Evolutionary conservation across 2,888 invertebrate genomes (phyloP).

Genomic region (Sussaba pulchella): DNA sequence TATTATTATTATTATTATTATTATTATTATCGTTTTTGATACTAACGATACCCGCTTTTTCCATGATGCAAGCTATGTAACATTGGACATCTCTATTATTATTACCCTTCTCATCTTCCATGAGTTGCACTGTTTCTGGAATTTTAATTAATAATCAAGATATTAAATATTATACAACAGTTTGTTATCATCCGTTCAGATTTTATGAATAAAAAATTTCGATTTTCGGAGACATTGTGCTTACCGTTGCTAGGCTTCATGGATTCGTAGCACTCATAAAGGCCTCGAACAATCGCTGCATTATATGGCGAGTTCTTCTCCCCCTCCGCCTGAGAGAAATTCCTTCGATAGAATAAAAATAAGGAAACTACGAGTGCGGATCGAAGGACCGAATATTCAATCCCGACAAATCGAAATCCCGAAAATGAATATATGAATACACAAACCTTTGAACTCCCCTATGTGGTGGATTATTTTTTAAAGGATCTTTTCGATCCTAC

Average conservation of each 20-base stretch:
- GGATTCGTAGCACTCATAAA: constrained; percentile 50
- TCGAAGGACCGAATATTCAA: too few relatives aligned
- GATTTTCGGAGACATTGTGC: neutral
- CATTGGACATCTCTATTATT: constrained; percentile 60
- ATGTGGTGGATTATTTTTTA: too few relatives aligned
- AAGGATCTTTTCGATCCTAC: too few relatives aligned
- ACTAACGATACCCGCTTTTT: too few relatives aligned
- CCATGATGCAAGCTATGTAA: constrained; percentile 60
- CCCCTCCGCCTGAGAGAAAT: constrained; percentile 4
- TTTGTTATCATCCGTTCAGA: too few relatives aligned
- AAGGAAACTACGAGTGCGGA: neutral
- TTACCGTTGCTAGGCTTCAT: constrained; percentile 60
- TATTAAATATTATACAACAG: too few relatives aligned
- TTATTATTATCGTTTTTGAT: too few relatives aligned
- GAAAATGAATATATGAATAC: too few relatives aligned
- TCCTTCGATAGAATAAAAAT: neutral
- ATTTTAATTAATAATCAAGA: constrained; percentile 2
- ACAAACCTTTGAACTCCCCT: too few relatives aligned
- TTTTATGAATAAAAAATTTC: constrained; percentile 11
- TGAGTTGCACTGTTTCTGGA: constrained; percentile 44
- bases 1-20: too few relatives aligned
- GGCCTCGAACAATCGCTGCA: constrained; percentile 30
- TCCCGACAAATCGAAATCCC: too few relatives aligned
- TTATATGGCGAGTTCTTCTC: constrained; percentile 50
- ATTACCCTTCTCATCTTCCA: constrained; percentile 19